Base-by-base conservation (phyloP, 2,888 invertebrate species). In the Corbicula japonica region DNA sequence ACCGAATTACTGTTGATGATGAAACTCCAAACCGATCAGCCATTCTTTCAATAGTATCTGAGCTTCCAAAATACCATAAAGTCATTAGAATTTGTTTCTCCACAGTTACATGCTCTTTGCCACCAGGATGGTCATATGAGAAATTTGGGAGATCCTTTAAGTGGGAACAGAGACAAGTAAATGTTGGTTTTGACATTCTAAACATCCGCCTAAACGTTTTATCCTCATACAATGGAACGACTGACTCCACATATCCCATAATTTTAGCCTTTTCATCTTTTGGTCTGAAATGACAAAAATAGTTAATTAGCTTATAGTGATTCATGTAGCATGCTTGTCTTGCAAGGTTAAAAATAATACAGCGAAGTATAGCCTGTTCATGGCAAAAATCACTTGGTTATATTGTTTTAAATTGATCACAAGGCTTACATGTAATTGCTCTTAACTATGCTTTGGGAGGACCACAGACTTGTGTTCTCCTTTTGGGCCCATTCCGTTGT, bases 1-100 rank as follows among this genome's bases (percentile, higher is more conserved):
- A 52, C 15, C 35, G 18, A 23, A 80, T 66, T 1, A 74, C 73
- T n/a, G 76, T 46, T 50, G 71, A 77, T 32, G 70, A 74, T n/a
- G 77, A 65, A 15, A 81, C 30, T 8, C 76, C 73, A 81, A 81
- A 80, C 38, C 69, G 34, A 23, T 80, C 69, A 38, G 69, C 70
- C 35, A 81, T 63, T 69, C 48, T 71, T 2, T 41, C 10, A 21
- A 81, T 38, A 8, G 56, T 77, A 35, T 81, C 71, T 4, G n/a
- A 23, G 28, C 61, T 26, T 0, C 74, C 77, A 15, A 80, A 44
- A 35, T 77, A 81, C 74, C 62, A 74, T 21, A 80, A 48, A 23
- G 61, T 65, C 18, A 76, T 50, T 56, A 56, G n/a, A 8, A 56
- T 5, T 56, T 56, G 56, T 56, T 30, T 56, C 56, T 56, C 56